A percentile compares a stretch with the other conserved stretches of the same genome.
Evolutionary conservation across 64 coral and sea anemone species (phyloP).

Genomic region (Catalaphyllia jardinei): DNA sequence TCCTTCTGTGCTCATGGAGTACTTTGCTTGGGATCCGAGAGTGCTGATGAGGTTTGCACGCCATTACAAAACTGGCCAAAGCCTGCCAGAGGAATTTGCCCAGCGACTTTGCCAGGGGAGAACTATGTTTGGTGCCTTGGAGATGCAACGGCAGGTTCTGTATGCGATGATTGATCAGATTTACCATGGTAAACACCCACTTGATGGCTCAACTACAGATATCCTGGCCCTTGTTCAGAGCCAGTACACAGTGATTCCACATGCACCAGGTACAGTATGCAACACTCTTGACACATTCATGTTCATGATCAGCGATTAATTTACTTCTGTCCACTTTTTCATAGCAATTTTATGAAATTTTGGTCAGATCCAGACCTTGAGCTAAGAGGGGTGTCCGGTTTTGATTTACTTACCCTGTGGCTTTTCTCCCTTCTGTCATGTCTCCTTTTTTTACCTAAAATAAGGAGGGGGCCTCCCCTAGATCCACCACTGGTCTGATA

Average conservation of each 20-base stretch:
- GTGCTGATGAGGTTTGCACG: conserved; percentile 74
- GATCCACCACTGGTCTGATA: no score
- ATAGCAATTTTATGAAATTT: background rate
- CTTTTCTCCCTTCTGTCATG: no score
- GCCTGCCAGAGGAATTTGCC: conserved; percentile 83
- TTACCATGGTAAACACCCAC: conserved; percentile 85
- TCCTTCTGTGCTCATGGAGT: conserved; percentile 95
- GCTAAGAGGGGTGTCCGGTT: no score
- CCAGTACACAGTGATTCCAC: conserved; percentile 78
- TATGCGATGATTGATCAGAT: conserved; percentile 96
- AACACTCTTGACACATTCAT: no score
- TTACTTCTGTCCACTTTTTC: background rate
- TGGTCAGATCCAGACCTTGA: no score
- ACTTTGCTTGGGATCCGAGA: conserved; percentile 90
- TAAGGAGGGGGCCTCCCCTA: no score
- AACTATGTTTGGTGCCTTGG: conserved; percentile 92
- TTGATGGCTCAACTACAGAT: conserved; percentile 71
- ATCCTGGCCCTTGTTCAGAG: conserved; percentile 72
- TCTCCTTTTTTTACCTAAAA: no score
- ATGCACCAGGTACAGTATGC: conserved; percentile 55
- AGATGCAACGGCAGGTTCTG: conserved; percentile 95
- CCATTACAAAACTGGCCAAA: conserved; percentile 89
- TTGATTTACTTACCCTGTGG: no score
- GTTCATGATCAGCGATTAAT: no score
- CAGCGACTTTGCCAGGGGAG: conserved; percentile 71